A percentile compares a stretch with the other conserved stretches of the same genome.
phyloP scores from a whole-genome alignment of 2,888 invertebrate species.

The Volucella bombylans region DNA sequence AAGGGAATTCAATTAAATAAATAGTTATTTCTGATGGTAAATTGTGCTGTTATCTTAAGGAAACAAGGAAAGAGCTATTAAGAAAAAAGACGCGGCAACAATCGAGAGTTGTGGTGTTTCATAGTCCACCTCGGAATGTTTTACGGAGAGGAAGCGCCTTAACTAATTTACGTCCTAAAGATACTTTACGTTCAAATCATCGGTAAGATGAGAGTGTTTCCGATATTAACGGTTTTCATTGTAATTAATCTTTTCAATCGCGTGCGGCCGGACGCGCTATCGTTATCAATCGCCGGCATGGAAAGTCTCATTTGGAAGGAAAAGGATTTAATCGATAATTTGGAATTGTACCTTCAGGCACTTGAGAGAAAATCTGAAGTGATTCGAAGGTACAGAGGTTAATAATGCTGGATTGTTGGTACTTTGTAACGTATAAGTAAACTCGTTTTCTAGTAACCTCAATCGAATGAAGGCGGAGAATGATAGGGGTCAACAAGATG shows the following conservation, averaged over 20 bases:
- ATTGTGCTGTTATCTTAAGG: slow-evolving; percentile 38
- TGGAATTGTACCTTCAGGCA: slow-evolving; percentile 76
- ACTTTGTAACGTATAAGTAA: background rate
- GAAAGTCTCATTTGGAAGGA: slow-evolving; percentile 53
- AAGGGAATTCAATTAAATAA: slow-evolving; percentile 31
- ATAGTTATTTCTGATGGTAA: slow-evolving; percentile 7
- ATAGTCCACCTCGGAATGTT: slow-evolving; percentile 51
- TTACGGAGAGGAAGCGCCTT: slow-evolving; percentile 42
- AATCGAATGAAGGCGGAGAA: slow-evolving; percentile 76
- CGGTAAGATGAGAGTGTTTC: slow-evolving; percentile 38
- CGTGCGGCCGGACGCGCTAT: slow-evolving; percentile 52
- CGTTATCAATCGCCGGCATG: slow-evolving; percentile 65
- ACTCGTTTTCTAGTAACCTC: slow-evolving; percentile 73
- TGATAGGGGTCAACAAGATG: slow-evolving; percentile 67
- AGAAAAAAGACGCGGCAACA: slow-evolving; percentile 26
- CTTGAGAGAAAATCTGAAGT: slow-evolving; percentile 76
- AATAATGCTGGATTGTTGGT: background rate
- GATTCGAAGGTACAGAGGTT: slow-evolving; percentile 75
- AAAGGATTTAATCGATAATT: slow-evolving; percentile 76
- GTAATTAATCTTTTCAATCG: slow-evolving; percentile 49
- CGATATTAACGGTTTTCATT: slow-evolving; percentile 34
- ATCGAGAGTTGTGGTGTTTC: background rate
- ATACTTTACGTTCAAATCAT: background rate
- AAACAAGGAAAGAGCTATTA: background rate
- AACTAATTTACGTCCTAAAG: slow-evolving; percentile 12